Base-by-base conservation (phyloP, 2,888 invertebrate genomes). In the Microctonus hyperodae region DNA sequence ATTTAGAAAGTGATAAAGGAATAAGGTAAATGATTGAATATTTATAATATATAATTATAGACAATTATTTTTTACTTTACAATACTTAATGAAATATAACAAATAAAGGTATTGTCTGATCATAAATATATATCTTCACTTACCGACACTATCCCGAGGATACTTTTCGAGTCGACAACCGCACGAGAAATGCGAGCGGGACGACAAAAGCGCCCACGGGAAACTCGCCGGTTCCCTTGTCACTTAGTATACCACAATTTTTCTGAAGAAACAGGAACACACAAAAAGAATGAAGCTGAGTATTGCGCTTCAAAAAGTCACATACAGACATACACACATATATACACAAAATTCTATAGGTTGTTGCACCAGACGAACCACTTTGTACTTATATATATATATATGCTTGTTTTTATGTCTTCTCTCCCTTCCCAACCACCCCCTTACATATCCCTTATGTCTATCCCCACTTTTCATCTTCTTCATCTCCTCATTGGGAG, bases 101-200 rank as follows among this genome's bases (percentile, higher is more conserved):
- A n/a, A n/a, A n/a, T n/a, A n/a, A n/a, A n/a, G n/a, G n/a, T n/a
- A n/a, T n/a, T 59, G 48, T 33, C 28, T 50, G 20, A 44, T 13
- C 23, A 9, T 28, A 48, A 48, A 51, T 16, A 64, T n/a, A n/a
- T 65, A 53, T 62, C 23, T 68, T 62, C 70, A 79, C 83, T 83
- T 81, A 83, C 83, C 82, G 81, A 80, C 76, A 75, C 75, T 78
- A 78, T 75, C 77, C 79, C 75, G 80, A 78, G 79, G 81, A 79
- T 77, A 81, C 80, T 83, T 82, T 83, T 77, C 83, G 83, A 81
- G 83, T 79, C 82, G 83, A 83, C 83, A 83, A 83, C 83, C 83
- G 83, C 83, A 83, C 83, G 83, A 80, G 83, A 83, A 83, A 83
- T 83, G 83, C 81, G 83, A 79, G 76, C 79, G 77, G 75, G 79